A percentile compares a stretch with the other conserved stretches of the same genome.
Conservation (phyloP, 2,797 vertebrate species). For the Micromesistius poutassou region DNA sequence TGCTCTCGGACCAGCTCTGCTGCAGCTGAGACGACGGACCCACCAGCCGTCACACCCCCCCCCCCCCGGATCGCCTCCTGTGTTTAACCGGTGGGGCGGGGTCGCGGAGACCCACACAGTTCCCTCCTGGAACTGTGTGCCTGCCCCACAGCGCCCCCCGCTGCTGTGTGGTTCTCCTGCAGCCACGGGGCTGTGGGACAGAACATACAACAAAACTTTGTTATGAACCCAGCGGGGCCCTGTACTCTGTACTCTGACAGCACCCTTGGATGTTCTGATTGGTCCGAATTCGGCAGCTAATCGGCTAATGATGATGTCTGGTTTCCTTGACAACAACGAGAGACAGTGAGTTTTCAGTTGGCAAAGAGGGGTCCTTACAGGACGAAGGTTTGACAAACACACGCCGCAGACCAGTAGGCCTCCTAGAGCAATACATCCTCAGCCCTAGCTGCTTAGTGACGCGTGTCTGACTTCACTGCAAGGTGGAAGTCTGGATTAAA, state of each 20-base stretch:
- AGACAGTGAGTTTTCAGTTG: not conserved
- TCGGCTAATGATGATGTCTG: not conserved
- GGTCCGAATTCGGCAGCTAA: not conserved
- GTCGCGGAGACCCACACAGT: too few relatives aligned
- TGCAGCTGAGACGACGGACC: constrained; percentile 75
- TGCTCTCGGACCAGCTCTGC: constrained; percentile 92
- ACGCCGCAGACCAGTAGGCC: too few relatives aligned
- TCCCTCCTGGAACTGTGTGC: not conserved
- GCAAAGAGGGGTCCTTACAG: not conserved
- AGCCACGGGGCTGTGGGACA: not conserved
- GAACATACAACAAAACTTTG: not conserved
- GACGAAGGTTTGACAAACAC: not conserved
- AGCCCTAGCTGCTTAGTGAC: too few relatives aligned
- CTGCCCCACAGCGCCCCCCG: not conserved
- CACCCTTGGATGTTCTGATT: not conserved
- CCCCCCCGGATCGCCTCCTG: constrained; percentile 23
- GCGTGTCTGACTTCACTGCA: too few relatives aligned
- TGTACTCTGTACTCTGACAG: not conserved
- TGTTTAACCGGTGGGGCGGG: not conserved
- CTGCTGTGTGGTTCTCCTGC: not conserved
- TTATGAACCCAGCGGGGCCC: not conserved
- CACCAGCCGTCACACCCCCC: not conserved
- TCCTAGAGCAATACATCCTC: too few relatives aligned
- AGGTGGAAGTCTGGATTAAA: not conserved
- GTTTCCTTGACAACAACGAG: not conserved